Percentiles rank a stretch among this genome's conserved stretches.
These are phyloP conservation scores for Macrochelys suwanniensis DNA, from an alignment of 2,797 vertebrate genomes.

Conservation along the genomic window DNA sequence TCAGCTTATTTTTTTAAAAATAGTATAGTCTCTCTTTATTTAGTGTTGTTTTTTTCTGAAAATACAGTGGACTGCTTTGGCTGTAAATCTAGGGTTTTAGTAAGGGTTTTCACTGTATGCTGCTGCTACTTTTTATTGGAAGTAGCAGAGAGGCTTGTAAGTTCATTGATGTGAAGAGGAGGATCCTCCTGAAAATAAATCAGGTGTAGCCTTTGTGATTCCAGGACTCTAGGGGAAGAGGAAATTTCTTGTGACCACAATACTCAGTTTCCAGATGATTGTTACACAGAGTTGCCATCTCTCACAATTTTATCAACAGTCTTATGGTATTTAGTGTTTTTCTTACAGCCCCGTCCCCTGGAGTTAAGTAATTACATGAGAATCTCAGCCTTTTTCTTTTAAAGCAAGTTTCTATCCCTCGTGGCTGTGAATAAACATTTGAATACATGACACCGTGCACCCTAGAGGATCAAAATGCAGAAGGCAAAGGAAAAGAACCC, in stretches of 20 bases:
- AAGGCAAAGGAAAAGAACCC: too few species aligned
- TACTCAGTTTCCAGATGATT: not conserved
- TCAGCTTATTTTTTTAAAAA: not conserved
- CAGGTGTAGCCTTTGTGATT: not conserved
- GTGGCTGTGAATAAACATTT: not conserved
- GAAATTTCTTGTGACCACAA: not conserved
- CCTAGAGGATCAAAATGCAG: too few species aligned
- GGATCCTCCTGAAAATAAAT: not conserved
- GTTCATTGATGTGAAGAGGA: not conserved
- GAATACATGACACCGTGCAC: not conserved
- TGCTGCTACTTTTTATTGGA: not conserved
- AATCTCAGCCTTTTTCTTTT: not conserved
- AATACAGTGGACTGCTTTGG: not conserved
- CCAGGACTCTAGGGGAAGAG: not conserved
- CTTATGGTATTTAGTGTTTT: not conserved
- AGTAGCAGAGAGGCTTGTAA: not conserved
- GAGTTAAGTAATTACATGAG: not conserved
- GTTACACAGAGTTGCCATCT: not conserved
- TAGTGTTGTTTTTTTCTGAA: not conserved
- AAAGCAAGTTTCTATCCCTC: not conserved
- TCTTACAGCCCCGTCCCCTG: not conserved
- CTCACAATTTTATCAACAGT: not conserved
- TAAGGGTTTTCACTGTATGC: rapidly evolving
- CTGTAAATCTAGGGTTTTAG: not conserved
- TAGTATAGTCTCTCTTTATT: rapidly evolving